Conservation (phyloP, 2,888 invertebrate species). For the Aproaerema taeniolella region DNA sequence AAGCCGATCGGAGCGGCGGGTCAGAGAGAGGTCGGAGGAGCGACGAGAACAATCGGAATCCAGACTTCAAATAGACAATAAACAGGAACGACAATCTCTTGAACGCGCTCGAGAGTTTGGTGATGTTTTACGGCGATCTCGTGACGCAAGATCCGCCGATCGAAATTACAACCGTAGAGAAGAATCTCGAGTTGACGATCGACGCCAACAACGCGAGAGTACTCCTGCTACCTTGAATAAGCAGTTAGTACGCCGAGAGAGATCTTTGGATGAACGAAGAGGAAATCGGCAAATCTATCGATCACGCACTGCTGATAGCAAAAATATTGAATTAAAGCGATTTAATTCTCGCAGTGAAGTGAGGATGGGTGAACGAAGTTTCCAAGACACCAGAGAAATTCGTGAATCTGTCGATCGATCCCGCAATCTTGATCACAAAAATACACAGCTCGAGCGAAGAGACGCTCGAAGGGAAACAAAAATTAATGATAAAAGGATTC, state of each 20-base stretch:
- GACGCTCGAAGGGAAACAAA: constrained; percentile 6
- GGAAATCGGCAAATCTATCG: no score
- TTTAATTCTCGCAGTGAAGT: no score
- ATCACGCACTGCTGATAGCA: no score
- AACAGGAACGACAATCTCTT: constrained; percentile 1
- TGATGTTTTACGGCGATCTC: neutral
- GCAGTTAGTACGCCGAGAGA: no score
- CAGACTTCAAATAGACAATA: constrained; percentile 2
- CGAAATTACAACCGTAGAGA: neutral
- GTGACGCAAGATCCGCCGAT: neutral
- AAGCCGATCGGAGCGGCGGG: constrained; percentile 4
- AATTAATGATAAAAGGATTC: constrained; percentile 7
- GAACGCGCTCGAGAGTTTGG: constrained; percentile 2
- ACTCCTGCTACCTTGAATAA: no score
- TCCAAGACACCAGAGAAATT: constrained; percentile 2
- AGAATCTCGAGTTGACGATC: constrained; percentile 1
- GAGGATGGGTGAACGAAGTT: no score
- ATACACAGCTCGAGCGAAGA: neutral
- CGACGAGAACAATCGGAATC: constrained; percentile 1
- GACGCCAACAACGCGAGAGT: no score
- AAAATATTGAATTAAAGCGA: no score
- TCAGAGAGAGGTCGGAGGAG: constrained; percentile 6
- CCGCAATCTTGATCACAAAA: neutral
- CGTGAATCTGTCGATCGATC: constrained; percentile 4
- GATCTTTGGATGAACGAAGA: no score